These are phyloP conservation scores for Gymnopithys bicolor DNA, from an alignment of 2,797 vertebrate species.

Conservation along the genomic window DNA sequence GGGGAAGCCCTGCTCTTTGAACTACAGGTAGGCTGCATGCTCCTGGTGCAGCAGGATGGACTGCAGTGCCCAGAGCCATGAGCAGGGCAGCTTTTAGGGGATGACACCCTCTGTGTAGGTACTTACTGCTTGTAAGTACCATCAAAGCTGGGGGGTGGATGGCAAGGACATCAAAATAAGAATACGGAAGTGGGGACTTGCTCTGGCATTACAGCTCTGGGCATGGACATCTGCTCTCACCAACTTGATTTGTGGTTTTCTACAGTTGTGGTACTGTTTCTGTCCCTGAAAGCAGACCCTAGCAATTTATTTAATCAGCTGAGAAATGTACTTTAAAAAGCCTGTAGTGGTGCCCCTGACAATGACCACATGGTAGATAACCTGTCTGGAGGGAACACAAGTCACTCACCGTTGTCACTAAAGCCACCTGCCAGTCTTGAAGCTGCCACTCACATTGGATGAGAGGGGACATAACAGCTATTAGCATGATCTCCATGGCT, in stretches of 20 bases:
- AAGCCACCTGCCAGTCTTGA: slow-evolving; percentile 91
- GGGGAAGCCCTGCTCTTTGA: background rate
- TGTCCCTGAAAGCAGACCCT: background rate
- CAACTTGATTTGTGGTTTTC: background rate
- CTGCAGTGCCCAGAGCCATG: background rate
- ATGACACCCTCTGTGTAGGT: background rate
- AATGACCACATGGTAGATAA: background rate
- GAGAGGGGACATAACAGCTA: slow-evolving; percentile 91
- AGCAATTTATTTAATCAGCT: background rate
- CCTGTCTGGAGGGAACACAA: background rate
- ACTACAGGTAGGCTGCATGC: fast-evolving
- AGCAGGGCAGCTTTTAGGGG: background rate
- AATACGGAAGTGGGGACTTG: background rate
- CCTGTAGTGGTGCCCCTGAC: fast-evolving
- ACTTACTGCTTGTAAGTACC: background rate
- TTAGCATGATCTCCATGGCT: slow-evolving; percentile 97
- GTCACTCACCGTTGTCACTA: slow-evolving; percentile 91
- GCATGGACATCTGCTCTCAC: fast-evolving
- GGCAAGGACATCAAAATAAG: background rate
- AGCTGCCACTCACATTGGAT: slow-evolving; percentile 94
- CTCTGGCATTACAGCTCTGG: background rate
- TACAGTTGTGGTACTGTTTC: background rate
- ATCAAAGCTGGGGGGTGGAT: background rate
- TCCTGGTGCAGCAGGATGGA: background rate
- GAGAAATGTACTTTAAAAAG: background rate